A percentile compares a stretch with the other conserved stretches of the same genome.
Evolutionary conservation across 2,888 invertebrate genomes (phyloP).

Genomic region (Aphidius colemani): DNA sequence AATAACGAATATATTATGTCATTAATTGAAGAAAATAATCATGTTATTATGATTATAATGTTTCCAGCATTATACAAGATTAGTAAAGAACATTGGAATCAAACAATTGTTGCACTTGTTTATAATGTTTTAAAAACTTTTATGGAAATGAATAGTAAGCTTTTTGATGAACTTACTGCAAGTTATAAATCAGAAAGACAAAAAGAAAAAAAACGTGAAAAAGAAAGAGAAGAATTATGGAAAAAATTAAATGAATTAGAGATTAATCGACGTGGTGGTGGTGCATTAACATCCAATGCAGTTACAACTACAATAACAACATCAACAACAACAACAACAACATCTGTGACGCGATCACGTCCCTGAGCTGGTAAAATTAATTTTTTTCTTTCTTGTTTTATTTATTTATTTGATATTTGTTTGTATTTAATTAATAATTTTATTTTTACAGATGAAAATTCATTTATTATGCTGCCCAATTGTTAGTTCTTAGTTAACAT

Average conservation of each 20-base stretch:
- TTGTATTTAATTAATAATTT: neutral
- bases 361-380: constrained; percentile 56
- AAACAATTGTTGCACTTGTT: constrained; percentile 98
- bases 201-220: constrained; percentile 90
- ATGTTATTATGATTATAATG: constrained; percentile 99
- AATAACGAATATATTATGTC: constrained; percentile 99
- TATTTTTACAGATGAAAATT: constrained; percentile 52
- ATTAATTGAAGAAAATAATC: constrained; percentile 97
- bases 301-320: constrained; percentile 44
- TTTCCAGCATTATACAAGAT: constrained; percentile 98
- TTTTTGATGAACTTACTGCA: constrained; percentile 98
- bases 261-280: constrained; percentile 61
- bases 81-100: constrained; percentile 99
- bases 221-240: constrained; percentile 98
- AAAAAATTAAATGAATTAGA: constrained; percentile 91
- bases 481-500: constrained; percentile 59
- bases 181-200: constrained; percentile 99
- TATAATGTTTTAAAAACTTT: constrained; percentile 99
- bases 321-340: constrained; percentile 42
- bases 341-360: constrained; percentile 57
- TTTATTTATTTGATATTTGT: neutral
- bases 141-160: constrained; percentile 99
- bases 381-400: neutral
- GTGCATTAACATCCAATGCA: constrained; percentile 50
- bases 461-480: constrained; percentile 57